These are phyloP conservation scores for Glaucopsyche alexis DNA, from an alignment of 2,888 invertebrate species.

Conservation along the genomic window DNA sequence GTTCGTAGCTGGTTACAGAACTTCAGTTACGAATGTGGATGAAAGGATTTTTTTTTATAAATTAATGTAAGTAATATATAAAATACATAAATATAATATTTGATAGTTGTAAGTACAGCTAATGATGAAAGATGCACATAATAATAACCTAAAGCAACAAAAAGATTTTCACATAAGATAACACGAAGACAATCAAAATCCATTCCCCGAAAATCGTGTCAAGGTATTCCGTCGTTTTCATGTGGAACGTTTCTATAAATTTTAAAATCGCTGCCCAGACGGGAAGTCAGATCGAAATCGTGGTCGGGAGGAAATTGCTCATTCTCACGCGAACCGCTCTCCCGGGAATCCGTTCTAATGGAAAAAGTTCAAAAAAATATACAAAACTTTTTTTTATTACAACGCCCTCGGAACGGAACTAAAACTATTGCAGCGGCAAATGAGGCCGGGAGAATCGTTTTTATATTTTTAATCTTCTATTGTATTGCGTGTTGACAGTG, in stretches of 20 bases:
- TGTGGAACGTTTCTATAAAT: constrained; percentile 74
- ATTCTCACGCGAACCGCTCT: constrained; percentile 75
- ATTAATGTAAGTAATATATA: no score
- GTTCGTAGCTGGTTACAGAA: no score
- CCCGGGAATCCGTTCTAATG: constrained; percentile 69
- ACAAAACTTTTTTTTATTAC: constrained; percentile 66
- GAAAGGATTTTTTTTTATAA: no score
- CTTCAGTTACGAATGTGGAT: no score
- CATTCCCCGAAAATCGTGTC: constrained; percentile 12
- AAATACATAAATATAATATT: no score
- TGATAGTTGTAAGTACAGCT: no score
- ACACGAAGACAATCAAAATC: constrained; percentile 1
- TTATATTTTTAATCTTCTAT: constrained; percentile 25
- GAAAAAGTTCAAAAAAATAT: constrained; percentile 75
- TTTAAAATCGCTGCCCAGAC: constrained; percentile 76
- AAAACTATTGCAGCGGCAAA: constrained; percentile 35
- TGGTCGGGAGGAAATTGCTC: constrained; percentile 76
- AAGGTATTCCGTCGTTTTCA: constrained; percentile 58
- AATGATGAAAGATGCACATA: no score
- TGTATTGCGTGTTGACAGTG: background rate
- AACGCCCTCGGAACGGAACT: constrained; percentile 49
- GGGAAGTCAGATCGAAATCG: constrained; percentile 79
- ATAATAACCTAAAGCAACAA: background rate
- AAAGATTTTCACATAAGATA: background rate
- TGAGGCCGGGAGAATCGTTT: background rate